Percentiles rank a stretch among this genome's conserved stretches.
phyloP scores from a whole-genome alignment of 2,797 vertebrate species.

The Poeciliopsis paucimaculata region DNA sequence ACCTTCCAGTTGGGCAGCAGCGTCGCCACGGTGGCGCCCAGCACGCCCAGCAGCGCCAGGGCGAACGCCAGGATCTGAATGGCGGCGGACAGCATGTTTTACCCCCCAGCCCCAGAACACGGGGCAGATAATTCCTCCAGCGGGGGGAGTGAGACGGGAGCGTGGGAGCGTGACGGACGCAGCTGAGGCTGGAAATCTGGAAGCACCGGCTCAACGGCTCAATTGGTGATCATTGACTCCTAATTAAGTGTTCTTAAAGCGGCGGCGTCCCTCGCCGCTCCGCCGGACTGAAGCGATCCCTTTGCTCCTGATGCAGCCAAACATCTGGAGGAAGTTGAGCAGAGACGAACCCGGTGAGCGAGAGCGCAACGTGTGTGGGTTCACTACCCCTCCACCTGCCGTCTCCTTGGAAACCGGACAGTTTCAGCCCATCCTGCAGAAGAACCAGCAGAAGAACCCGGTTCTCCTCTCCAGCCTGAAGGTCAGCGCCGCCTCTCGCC shows the following conservation, averaged over 20 bases:
- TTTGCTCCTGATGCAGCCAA: not conserved
- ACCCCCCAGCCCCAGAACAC: not conserved
- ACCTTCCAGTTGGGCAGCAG: slow-evolving; percentile 95
- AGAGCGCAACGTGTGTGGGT: slow-evolving; percentile 43
- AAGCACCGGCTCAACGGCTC: slow-evolving; percentile 56
- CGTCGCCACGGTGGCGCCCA: slow-evolving; percentile 87
- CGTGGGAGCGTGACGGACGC: slow-evolving; percentile 79
- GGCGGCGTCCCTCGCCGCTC: slow-evolving; percentile 43
- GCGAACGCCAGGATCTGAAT: slow-evolving; percentile 92
- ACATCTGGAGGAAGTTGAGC: not conserved
- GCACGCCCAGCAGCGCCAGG: slow-evolving; percentile 86
- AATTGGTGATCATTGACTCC: slow-evolving; percentile 62
- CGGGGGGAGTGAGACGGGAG: slow-evolving; percentile 71
- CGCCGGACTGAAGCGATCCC: slow-evolving; percentile 20
- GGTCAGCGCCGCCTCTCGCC: slow-evolving; percentile 49
- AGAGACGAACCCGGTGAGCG: slow-evolving; percentile 15
- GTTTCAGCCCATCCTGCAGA: slow-evolving; percentile 50
- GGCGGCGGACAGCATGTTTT: slow-evolving; percentile 84
- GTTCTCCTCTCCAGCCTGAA: slow-evolving; percentile 56
- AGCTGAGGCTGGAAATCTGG: slow-evolving; percentile 69
- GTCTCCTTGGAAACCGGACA: slow-evolving; percentile 70
- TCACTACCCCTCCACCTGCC: slow-evolving; percentile 33
- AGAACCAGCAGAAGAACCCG: no score
- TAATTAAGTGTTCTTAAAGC: slow-evolving; percentile 68
- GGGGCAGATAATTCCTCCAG: slow-evolving; percentile 68